phyloP scores from a whole-genome alignment of 2,888 invertebrate species.

The Hyles lineata region DNA sequence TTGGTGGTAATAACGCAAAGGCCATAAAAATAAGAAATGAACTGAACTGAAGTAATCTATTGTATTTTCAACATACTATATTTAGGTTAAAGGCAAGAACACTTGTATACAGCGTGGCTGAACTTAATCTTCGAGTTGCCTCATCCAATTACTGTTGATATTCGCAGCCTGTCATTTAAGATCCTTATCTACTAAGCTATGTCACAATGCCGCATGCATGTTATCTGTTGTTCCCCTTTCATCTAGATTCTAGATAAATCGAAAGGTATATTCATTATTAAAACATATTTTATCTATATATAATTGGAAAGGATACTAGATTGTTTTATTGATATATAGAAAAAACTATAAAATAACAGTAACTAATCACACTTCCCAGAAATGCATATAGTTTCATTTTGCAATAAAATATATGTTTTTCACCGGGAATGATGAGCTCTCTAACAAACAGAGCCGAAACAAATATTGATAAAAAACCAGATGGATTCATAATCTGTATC shows the following conservation, averaged over 20 bases:
- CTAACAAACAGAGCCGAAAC: too few relatives aligned
- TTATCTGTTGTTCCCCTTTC: neutral
- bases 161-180: conserved; percentile 8
- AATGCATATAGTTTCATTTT: too few relatives aligned
- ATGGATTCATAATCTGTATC: too few relatives aligned
- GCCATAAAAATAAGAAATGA: too few relatives aligned
- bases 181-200: conserved; percentile 16
- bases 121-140: conserved; percentile 19
- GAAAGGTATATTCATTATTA: neutral
- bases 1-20: too few relatives aligned
- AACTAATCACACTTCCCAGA: too few relatives aligned
- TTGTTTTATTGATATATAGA: neutral
- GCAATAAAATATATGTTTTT: too few relatives aligned
- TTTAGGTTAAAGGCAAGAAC: neutral
- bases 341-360: too few relatives aligned
- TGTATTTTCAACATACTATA: neutral
- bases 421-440: too few relatives aligned
- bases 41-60: too few relatives aligned
- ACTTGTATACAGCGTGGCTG: neutral
- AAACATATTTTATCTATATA: neutral
- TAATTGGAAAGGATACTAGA: neutral
- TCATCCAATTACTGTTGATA: conserved; percentile 27
- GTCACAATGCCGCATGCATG: conserved; percentile 1
- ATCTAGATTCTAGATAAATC: neutral
- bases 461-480: too few relatives aligned